These are phyloP conservation scores for Neosilurus hyrtlii DNA, from an alignment of 2,797 vertebrate genomes.

Conservation along the genomic window DNA sequence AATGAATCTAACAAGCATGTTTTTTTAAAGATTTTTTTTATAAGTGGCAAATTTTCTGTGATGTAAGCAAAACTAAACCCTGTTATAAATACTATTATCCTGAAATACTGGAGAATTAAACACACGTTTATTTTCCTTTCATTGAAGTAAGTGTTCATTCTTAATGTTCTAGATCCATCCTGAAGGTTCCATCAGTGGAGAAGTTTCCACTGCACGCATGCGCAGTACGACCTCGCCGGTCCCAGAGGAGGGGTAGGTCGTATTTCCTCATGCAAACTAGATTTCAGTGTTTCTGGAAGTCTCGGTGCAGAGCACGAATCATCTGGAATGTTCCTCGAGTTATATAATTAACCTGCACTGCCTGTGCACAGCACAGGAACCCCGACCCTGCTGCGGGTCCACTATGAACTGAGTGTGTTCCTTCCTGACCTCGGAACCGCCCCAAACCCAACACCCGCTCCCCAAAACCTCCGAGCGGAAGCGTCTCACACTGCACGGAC, in stretches of 20 bases:
- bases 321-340: not conserved
- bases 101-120: not conserved
- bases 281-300: not conserved
- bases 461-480: not conserved
- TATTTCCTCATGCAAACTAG: not conserved
- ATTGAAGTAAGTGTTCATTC: not conserved
- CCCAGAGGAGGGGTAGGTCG: not conserved
- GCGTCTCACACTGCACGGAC: not conserved
- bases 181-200: not conserved
- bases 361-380: too few relatives aligned
- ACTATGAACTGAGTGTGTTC: too few relatives aligned
- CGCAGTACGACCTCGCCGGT: not conserved
- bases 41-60: not conserved
- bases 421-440: too few relatives aligned
- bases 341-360: not conserved
- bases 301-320: not conserved
- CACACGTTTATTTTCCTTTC: not conserved
- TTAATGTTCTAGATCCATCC: not conserved
- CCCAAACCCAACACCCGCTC: not conserved
- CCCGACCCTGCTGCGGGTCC: too few relatives aligned
- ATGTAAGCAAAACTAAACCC: not conserved
- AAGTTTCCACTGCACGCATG: not conserved
- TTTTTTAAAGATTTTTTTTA: too few relatives aligned
- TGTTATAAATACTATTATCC: not conserved
- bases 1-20: not conserved